Percentiles rank a stretch among this genome's conserved stretches.
phyloP scores from a whole-genome alignment of 2,888 invertebrate species.

The Neoaliturus tenellus region DNA sequence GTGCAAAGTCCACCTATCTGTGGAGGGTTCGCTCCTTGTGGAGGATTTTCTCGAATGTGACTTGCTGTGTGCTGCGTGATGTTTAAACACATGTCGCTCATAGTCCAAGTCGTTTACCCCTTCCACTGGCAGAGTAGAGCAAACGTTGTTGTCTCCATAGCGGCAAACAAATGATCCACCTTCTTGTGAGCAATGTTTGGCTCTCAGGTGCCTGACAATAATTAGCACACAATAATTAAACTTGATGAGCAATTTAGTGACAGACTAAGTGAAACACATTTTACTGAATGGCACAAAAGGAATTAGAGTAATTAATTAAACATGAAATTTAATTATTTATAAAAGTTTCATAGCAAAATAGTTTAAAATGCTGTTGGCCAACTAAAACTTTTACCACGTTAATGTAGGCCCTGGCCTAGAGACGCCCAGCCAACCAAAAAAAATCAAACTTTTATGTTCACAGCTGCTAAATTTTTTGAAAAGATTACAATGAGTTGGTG shows the following conservation, averaged over 20 bases:
- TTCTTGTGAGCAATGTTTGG: constrained; percentile 88
- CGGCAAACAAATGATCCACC: constrained; percentile 92
- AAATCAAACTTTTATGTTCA: too few species aligned
- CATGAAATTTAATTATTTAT: background rate
- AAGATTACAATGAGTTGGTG: too few species aligned
- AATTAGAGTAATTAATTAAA: background rate
- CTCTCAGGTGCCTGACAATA: constrained; percentile 85
- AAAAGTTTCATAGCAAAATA: too few species aligned
- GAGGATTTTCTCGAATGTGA: constrained; percentile 20
- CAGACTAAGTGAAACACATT: too few species aligned
- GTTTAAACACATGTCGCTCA: constrained; percentile 87
- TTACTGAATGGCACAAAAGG: background rate
- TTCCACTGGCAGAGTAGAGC: constrained; percentile 91
- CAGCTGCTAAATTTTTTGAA: too few species aligned
- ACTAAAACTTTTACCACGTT: too few species aligned
- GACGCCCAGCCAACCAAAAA: too few species aligned
- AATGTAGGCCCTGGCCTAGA: too few species aligned
- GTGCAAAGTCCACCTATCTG: constrained; percentile 86
- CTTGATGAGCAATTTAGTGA: background rate
- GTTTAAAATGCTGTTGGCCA: too few species aligned
- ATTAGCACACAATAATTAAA: background rate
- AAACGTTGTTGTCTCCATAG: constrained; percentile 92
- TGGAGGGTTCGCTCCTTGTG: constrained; percentile 53
- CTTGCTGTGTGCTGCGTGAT: constrained; percentile 72
- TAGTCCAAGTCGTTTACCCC: constrained; percentile 93